These are phyloP conservation scores for Triplophysa yarkandensis DNA, from an alignment of 2,797 vertebrate species.

Conservation along the genomic window DNA sequence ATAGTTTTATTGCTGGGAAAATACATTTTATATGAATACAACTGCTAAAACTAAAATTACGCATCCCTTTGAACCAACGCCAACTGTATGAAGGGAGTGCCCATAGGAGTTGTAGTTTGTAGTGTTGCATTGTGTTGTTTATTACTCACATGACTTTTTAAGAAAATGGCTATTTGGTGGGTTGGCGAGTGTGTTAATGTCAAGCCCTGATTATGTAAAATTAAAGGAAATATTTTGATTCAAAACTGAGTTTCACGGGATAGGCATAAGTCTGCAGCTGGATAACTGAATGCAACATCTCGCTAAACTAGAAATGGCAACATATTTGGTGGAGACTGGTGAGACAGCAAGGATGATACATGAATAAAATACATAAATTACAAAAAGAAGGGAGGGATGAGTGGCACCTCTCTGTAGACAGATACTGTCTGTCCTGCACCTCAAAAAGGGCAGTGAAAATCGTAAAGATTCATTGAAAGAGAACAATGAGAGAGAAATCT, in stretches of 20 bases:
- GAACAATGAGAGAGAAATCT: neutral
- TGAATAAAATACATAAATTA: slow-evolving; percentile 12
- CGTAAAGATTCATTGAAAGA: neutral
- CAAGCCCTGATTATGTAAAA: too few species aligned
- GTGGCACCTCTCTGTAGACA: slow-evolving; percentile 38
- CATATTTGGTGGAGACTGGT: slow-evolving; percentile 16
- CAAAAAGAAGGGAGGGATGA: slow-evolving; percentile 33
- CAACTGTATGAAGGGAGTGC: too few species aligned
- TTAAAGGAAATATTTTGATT: neutral
- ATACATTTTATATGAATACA: too few species aligned
- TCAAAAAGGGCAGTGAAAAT: slow-evolving; percentile 7
- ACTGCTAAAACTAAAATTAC: too few species aligned
- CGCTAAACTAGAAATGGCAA: slow-evolving; percentile 24
- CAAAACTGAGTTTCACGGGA: neutral
- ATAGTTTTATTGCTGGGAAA: too few species aligned
- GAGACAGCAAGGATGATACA: slow-evolving; percentile 35
- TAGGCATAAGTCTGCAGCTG: neutral
- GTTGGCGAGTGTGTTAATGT: too few species aligned
- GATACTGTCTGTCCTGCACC: slow-evolving; percentile 16
- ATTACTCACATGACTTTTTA: too few species aligned
- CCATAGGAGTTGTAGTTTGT: too few species aligned
- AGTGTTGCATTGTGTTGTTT: too few species aligned
- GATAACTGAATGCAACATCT: slow-evolving; percentile 15
- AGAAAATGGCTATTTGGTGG: too few species aligned
- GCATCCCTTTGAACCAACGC: too few species aligned